Percentiles rank a stretch among this genome's conserved stretches.
Conservation (phyloP, 2,113 vertebrate genomes). For the Larimichthys polyactis region DNA sequence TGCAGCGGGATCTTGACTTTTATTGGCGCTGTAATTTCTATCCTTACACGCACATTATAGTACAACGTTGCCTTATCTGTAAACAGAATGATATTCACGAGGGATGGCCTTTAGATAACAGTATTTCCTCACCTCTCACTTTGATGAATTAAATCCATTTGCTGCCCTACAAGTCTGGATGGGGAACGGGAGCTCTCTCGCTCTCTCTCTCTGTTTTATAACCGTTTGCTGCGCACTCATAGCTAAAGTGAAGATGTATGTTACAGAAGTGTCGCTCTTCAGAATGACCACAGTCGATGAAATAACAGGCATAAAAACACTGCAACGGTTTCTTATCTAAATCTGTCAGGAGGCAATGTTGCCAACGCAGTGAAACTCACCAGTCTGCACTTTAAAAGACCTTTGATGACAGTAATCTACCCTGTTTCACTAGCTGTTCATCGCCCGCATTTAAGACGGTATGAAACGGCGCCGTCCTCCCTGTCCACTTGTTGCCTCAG, state of each 20-base stretch:
- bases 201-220: not conserved
- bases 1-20: constrained; percentile 18
- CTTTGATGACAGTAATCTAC: constrained; percentile 56
- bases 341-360: constrained; percentile 53
- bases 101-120: not conserved
- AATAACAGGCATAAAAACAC: constrained; percentile 38
- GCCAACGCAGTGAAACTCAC: constrained; percentile 52
- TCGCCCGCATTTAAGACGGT: constrained; percentile 15
- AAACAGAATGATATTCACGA: not conserved
- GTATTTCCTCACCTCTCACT: constrained; percentile 3
- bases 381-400: constrained; percentile 53
- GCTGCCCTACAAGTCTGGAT: not conserved
- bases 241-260: constrained; percentile 25
- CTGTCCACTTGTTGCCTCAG: constrained; percentile 57
- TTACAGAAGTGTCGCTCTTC: not conserved
- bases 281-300: constrained; percentile 31
- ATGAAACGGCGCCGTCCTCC: constrained; percentile 16
- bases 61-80: not conserved
- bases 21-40: not conserved
- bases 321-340: constrained; percentile 58
- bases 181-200: not conserved
- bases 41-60: not conserved
- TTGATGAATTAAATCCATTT: constrained; percentile 19
- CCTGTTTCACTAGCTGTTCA: constrained; percentile 41
- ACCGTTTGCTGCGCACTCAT: constrained; percentile 7